Conservation (phyloP, 2,888 invertebrate species). For the Mesopsocus fuscifrons region DNA sequence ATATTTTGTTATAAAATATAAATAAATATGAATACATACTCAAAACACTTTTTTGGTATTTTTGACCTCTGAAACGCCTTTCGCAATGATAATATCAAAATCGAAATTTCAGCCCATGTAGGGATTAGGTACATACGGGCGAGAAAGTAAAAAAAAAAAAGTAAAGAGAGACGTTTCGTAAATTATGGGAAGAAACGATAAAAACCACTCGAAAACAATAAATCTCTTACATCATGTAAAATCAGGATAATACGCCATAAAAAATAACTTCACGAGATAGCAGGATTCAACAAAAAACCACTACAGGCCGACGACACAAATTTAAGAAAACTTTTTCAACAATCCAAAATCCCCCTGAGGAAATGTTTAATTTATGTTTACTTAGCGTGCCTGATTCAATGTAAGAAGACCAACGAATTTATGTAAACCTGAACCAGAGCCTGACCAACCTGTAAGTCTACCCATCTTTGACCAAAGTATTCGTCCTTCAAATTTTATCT, state of each 20-base stretch:
- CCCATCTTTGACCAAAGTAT: slow-evolving; percentile 8
- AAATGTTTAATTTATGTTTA: slow-evolving; percentile 7
- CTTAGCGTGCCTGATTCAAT: not conserved
- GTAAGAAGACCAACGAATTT: not conserved
- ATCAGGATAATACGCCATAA: not conserved
- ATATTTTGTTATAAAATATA: too few relatives aligned
- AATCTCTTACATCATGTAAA: not conserved
- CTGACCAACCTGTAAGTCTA: not conserved
- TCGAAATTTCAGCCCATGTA: too few relatives aligned
- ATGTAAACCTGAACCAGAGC: too few relatives aligned
- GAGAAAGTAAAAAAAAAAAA: too few relatives aligned
- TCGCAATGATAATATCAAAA: too few relatives aligned
- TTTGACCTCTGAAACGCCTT: too few relatives aligned
- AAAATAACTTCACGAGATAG: not conserved
- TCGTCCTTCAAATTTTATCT: slow-evolving; percentile 8
- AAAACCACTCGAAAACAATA: not conserved
- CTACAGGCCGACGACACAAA: not conserved
- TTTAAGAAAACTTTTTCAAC: slow-evolving; percentile 9
- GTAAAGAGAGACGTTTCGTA: too few relatives aligned
- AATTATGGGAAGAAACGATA: too few relatives aligned
- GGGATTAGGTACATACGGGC: too few relatives aligned
- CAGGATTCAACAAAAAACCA: not conserved
- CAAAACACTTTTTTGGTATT: too few relatives aligned
- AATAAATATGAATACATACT: too few relatives aligned
- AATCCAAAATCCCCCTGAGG: not conserved